Conservation (phyloP, 1,140 invertebrate genomes). For the Papilio polytes region DNA sequence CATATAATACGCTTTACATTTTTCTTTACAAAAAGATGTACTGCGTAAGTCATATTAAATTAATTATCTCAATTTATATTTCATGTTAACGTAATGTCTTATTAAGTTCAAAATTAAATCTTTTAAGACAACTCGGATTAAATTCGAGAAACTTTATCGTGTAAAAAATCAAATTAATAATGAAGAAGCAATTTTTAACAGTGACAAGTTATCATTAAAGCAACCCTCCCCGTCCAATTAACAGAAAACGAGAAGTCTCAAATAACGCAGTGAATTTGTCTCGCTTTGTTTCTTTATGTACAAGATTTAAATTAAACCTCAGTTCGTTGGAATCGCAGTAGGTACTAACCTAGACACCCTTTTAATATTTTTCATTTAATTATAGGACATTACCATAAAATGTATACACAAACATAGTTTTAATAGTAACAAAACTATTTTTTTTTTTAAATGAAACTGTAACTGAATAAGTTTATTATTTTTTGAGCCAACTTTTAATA, state of each 20-base stretch:
- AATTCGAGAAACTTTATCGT: slow-evolving; percentile 8
- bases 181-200: slow-evolving; percentile 31
- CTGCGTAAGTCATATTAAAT: not conserved
- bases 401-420: not conserved
- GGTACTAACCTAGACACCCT: not conserved
- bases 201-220: slow-evolving; percentile 33
- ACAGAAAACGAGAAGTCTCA: slow-evolving; percentile 35
- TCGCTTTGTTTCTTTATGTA: slow-evolving; percentile 7
- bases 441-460: not conserved
- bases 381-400: not conserved
- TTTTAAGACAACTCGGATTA: not conserved
- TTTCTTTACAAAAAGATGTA: too few species aligned
- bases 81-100: not conserved
- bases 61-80: not conserved
- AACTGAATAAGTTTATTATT: not conserved
- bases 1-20: not conserved
- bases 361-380: not conserved
- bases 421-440: not conserved
- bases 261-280: slow-evolving; percentile 29
- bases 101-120: not conserved
- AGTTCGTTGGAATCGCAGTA: not conserved
- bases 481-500: not conserved
- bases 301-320: slow-evolving; percentile 7
- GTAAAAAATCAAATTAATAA: slow-evolving; percentile 16
- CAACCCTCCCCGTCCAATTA: slow-evolving; percentile 31